Evolutionary conservation across 1,140 invertebrate species (phyloP).

Genomic region (Lineus longissimus): DNA sequence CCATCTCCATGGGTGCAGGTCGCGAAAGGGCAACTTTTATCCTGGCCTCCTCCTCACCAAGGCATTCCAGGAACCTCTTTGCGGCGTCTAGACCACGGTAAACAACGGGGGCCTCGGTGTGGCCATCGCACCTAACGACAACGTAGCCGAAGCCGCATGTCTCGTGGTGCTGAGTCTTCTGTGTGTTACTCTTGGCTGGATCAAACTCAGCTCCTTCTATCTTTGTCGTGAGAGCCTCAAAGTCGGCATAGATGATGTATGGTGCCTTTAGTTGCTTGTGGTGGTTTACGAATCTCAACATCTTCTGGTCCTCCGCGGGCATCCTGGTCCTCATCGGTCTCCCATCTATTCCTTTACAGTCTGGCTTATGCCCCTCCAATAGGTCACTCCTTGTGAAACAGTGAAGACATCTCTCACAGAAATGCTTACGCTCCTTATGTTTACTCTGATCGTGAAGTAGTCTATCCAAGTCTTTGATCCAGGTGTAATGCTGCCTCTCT

Average conservation of each 20-base stretch:
- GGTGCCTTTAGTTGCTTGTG: slow-evolving; percentile 21
- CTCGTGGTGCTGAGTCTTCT: slow-evolving; percentile 10
- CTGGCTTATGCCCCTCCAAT: slow-evolving; percentile 21
- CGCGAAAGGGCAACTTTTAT: not conserved
- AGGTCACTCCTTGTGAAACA: slow-evolving; percentile 14
- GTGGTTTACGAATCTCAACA: slow-evolving; percentile 10
- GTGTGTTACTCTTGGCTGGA: slow-evolving; percentile 7
- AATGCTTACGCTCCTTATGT: slow-evolving; percentile 13
- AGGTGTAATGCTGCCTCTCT: slow-evolving; percentile 12
- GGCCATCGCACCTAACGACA: slow-evolving; percentile 12
- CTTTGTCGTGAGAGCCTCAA: slow-evolving; percentile 20
- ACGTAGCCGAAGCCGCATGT: slow-evolving; percentile 15
- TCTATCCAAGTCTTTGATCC: slow-evolving; percentile 15
- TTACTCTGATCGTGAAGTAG: slow-evolving; percentile 10
- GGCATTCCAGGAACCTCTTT: not conserved
- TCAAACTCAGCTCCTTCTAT: not conserved
- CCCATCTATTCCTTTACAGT: slow-evolving; percentile 15
- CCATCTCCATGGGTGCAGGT: slow-evolving; percentile 6
- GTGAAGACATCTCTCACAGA: slow-evolving; percentile 25
- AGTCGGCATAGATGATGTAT: slow-evolving; percentile 18
- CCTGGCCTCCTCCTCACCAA: not conserved
- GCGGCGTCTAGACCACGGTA: slow-evolving; percentile 11
- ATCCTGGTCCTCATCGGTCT: slow-evolving; percentile 11
- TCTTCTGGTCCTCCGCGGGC: slow-evolving; percentile 13
- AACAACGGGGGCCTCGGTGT: not conserved